Base-by-base conservation (phyloP, 2,888 invertebrate genomes). In the Zygothrica quintamaculata region DNA sequence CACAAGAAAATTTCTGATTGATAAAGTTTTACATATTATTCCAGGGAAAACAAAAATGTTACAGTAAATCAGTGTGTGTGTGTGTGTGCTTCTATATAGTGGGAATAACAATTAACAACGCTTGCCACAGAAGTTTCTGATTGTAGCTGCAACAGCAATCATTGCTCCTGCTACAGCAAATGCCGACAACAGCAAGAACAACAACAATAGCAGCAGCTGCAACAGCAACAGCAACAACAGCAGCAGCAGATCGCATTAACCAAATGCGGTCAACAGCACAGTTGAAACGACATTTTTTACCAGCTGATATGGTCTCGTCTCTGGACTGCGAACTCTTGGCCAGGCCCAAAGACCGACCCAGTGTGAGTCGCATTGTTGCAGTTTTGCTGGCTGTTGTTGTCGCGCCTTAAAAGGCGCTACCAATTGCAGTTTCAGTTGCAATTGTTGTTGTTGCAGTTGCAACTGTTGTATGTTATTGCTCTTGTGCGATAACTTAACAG, bases 241-340 rank as follows among this genome's bases (percentile, higher is more conserved):
- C 50, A 40, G 11, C 64, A 55, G 61, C 65, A 69, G 74, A 78
- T 72, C 84, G 61, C 81, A 81, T 81, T 86, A 80, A 84, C 82
- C 86, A 81, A 88, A 88, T 84, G 84, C 82, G 86, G 87, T 74
- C 84, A 87, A 66, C 82, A 81, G 82, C 78, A 81, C 81, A 74
- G 77, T 79, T 79, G 71, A 81, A 84, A 87, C 87, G 81, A 84
- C 81, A 87, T 79, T 88, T 81, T n/a, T 82, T 73, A 72, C 56
- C 53, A 65, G 73, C 77, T 79, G 88, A 89, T 89, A 82, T 86
- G 77, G 86, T 81, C 86, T 74, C 74, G 79, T 77, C 18, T 81
- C 77, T 77, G 75, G 80, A 69, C 60, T 74, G 71, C 58, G 67
- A 73, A 72, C 44, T 59, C 43, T 22, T 51, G 66, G 64, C 59